Base-by-base conservation (phyloP, 2,113 vertebrate species). In the Sceloporus tristichus region DNA sequence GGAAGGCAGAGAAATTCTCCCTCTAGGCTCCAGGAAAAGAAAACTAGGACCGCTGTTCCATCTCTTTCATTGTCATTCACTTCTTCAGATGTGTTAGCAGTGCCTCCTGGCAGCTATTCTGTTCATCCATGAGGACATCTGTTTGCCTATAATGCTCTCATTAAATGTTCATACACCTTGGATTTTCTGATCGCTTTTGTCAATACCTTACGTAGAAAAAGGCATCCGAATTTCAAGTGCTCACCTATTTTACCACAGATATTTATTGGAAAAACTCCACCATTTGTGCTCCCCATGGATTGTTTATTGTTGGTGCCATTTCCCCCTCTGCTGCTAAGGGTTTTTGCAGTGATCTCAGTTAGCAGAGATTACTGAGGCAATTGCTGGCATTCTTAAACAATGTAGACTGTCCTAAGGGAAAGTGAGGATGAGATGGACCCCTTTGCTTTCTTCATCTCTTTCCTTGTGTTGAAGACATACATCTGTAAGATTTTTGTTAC, bases 21-120 rank as follows among this genome's bases (percentile, higher is more conserved):
- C 5, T 74, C 2, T 18, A 65, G 68, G 11, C 79, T 3, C 10
- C 83, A 79, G 53, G 27, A 73, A 5, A 10, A 42, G 5, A 2
- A 3, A 9, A 14, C 38, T 68, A 42, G 7, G 1, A 0, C 0
- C 0, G 0, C 0, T 7, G 56, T 59, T 14, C 0, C 0, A 48
- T 1, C 5, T 16, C 0, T 76, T 73, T 48, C 9, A 1, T 21
- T 74, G n/a, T 74, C 65, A 76, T 4, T 13, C 48, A 27, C 29
- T 0, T 1, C 0, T 0, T 6, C 3, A 73, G 1, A 14, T 19
- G 42, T 9, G 9, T 5, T 9, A 65, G 4, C 0, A 0, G 16
- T 10, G 85, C 79, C 81, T 73, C 76, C 59, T 18, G 65, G 34
- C 3, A 77, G 65, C 38, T 27, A 18, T 62, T 40, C 62, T 25